Percentiles rank a stretch among this genome's conserved stretches.
phyloP scores from a whole-genome alignment of 2,797 vertebrate genomes.

The Poeciliopsis paucimaculata region DNA sequence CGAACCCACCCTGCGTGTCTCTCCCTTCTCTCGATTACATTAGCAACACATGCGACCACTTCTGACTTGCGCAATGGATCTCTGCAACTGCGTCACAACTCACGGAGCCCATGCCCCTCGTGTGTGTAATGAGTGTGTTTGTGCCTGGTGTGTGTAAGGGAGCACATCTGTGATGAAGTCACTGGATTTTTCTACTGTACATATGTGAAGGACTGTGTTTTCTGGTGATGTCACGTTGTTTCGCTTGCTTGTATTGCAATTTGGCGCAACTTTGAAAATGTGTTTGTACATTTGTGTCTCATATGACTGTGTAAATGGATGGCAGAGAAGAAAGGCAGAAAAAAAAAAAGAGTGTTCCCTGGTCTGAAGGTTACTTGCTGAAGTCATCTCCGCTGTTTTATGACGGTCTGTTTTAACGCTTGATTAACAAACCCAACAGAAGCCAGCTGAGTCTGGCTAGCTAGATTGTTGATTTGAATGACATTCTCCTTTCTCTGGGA shows the following conservation, averaged over 20 bases:
- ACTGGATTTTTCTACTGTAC: conserved; percentile 43
- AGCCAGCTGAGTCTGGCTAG: conserved; percentile 67
- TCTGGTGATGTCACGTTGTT: conserved; percentile 42
- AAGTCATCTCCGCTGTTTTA: conserved; percentile 72
- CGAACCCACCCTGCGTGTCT: conserved; percentile 38
- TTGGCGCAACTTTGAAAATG: conserved; percentile 12
- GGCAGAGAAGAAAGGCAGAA: conserved; percentile 26
- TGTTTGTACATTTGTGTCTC: conserved; percentile 28
- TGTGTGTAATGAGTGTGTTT: conserved; percentile 62
- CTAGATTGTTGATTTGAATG: conserved; percentile 57
- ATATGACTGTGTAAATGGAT: conserved; percentile 13
- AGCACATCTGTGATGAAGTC: conserved; percentile 73
- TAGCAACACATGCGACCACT: conserved; percentile 69
- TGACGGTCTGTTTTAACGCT: conserved; percentile 72
- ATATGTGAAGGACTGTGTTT: conserved; percentile 25
- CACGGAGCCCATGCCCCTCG: conserved; percentile 43
- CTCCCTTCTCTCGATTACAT: conserved; percentile 25
- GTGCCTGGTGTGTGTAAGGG: conserved; percentile 55
- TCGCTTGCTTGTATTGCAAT: conserved; percentile 12
- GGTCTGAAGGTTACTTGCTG: conserved; percentile 63
- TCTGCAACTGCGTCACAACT: conserved; percentile 61
- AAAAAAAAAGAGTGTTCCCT: conserved; percentile 19
- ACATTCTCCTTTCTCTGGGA: conserved; percentile 75
- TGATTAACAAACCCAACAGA: conserved; percentile 71
- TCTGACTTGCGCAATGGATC: conserved; percentile 60